Evolutionary conservation across 2,797 vertebrate species (phyloP).

Genomic region (Delichon dasypus): DNA sequence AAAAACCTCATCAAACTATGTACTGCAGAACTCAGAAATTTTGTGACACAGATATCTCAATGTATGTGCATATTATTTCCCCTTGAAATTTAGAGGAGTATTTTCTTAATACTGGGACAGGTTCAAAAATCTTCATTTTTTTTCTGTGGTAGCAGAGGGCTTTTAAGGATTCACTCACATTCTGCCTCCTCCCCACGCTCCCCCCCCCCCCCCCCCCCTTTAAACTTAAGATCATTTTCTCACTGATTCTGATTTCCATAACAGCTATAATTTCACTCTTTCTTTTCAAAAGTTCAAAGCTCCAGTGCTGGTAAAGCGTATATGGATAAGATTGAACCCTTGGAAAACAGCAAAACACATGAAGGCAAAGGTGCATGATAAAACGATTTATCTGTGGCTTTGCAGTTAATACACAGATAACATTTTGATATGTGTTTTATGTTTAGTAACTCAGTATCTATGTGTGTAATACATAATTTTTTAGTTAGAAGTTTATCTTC

Average conservation of each 20-base stretch:
- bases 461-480: not conserved
- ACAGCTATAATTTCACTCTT: not conserved
- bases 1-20: not conserved
- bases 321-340: not conserved
- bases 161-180: not conserved
- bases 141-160: not conserved
- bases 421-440: conserved; percentile 7
- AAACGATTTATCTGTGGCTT: conserved; percentile 20
- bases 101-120: not conserved
- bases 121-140: not conserved
- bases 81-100: not conserved
- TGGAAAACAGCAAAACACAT: not conserved
- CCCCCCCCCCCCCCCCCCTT: rapidly evolving
- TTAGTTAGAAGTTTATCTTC: conserved; percentile 16
- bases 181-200: rapidly evolving
- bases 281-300: conserved; percentile 23
- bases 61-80: not conserved
- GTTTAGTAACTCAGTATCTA: not conserved
- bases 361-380: conserved; percentile 36
- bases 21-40: not conserved
- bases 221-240: not conserved
- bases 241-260: not conserved
- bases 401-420: conserved; percentile 7
- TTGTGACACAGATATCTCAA: not conserved
- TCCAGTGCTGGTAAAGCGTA: not conserved